phyloP scores from a whole-genome alignment of 2,888 invertebrate species.

The Euphydryas editha region DNA sequence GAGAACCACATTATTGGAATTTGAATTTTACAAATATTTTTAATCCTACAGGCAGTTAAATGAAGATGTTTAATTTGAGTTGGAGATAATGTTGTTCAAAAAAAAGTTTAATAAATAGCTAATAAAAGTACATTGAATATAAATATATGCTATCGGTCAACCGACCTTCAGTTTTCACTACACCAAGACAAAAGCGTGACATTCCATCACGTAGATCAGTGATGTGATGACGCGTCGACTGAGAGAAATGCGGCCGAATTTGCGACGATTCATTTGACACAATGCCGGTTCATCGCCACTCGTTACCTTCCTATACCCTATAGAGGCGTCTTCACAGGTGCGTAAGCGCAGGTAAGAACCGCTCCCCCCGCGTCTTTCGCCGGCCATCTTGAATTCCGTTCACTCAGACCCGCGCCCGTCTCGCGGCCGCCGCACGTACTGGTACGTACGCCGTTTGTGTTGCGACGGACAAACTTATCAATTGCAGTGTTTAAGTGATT shows the following conservation, averaged over 20 bases:
- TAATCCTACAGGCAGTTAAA: too few relatives aligned
- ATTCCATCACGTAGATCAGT: constrained; percentile 71
- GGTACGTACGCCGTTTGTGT: too few relatives aligned
- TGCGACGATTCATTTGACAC: constrained; percentile 78
- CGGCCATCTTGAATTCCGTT: constrained; percentile 82
- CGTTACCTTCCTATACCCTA: constrained; percentile 45
- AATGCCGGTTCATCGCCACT: constrained; percentile 79
- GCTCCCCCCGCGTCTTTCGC: constrained; percentile 48
- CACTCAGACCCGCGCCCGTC: constrained; percentile 79
- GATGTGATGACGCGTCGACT: constrained; percentile 57
- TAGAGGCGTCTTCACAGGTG: constrained; percentile 72
- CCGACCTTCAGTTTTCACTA: constrained; percentile 79
- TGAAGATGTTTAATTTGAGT: too few relatives aligned
- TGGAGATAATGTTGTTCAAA: not conserved
- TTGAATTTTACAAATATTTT: too few relatives aligned
- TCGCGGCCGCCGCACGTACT: constrained; percentile 73
- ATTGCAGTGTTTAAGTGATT: constrained; percentile 66
- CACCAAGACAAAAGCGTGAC: constrained; percentile 63
- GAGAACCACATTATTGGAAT: too few relatives aligned
- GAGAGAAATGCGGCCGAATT: constrained; percentile 80
- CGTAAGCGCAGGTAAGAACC: constrained; percentile 72
- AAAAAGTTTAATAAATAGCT: too few relatives aligned
- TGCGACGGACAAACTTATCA: constrained; percentile 50
- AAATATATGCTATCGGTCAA: constrained; percentile 58
- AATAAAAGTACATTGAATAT: constrained; percentile 47